Base-by-base conservation (phyloP, 2,888 invertebrate genomes). In the Tubulanus polymorphus region DNA sequence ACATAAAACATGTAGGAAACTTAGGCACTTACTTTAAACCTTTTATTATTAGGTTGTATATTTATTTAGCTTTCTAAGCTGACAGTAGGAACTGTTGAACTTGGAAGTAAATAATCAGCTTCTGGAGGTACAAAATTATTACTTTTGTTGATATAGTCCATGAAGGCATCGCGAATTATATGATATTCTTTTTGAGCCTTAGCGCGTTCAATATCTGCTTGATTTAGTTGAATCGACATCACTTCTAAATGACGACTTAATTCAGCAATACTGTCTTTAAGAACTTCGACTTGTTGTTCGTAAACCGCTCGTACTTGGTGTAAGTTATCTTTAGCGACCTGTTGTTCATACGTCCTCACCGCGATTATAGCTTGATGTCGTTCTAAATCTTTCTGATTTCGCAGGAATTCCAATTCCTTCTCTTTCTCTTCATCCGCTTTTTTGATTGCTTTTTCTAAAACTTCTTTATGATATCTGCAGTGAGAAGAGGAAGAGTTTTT, bases 61-160 rank as follows among this genome's bases (percentile, higher is more conserved):
- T n/a, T n/a, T n/a, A n/a, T n/a, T n/a, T n/a, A n/a, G n/a, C n/a
- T n/a, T n/a, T n/a, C n/a, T n/a, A n/a, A n/a, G n/a, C n/a, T n/a
- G n/a, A n/a, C n/a, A n/a, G n/a, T n/a, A n/a, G n/a, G n/a, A 23
- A 47, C 27, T 27, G 15, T 27, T 5, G 48, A 23, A 1, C 51
- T 60, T n/a, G 67, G 64, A 27, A 72, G 50, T 52, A 72, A 35
- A 51, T 63, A 71, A 25, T 67, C 71, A 5, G 69, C 62, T 51
- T 69, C 65, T 25, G 56, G 61, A 30, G 60, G 62, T 32, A 68
- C 65, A 52, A 66, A 69, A 1, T 61, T 60, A 18, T 64, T 62
- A n/a, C 67, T 59, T 47, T 60, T 59, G 56, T 69, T 63, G 5
- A 73, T 69, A 57, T 67, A 71, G 29, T 67, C 62, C 57, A 72